Evolutionary conservation across 2,797 vertebrate species (phyloP).

Genomic region (Myotis vivesi): DNA sequence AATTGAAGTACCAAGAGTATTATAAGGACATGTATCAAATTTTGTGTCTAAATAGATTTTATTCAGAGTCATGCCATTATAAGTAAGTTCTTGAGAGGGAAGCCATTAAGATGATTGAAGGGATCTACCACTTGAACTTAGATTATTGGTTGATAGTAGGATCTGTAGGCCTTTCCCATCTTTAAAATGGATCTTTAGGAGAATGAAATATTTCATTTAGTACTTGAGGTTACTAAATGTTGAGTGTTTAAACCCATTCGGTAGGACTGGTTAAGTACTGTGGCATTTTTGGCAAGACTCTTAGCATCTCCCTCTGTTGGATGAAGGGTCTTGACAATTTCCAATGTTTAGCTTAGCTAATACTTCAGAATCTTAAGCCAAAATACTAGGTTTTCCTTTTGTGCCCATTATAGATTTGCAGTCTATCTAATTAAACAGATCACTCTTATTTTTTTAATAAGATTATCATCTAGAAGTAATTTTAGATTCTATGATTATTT

Average conservation of each 20-base stretch:
- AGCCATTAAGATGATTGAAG: neutral
- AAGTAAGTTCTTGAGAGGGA: neutral
- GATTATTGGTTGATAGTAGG: neutral
- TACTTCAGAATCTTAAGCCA: constrained; percentile 6
- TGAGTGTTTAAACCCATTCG: neutral
- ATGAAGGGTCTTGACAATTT: neutral
- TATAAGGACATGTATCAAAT: neutral
- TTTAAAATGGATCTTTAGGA: constrained; percentile 15
- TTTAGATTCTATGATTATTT: neutral
- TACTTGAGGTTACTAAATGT: neutral
- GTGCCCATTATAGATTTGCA: neutral
- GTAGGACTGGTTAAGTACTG: neutral
- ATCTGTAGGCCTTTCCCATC: neutral
- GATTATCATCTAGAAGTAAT: neutral
- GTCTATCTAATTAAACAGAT: neutral
- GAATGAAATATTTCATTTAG: constrained; percentile 17
- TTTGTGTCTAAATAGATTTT: neutral
- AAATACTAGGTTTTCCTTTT: neutral
- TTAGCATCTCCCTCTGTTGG: neutral
- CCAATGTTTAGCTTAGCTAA: neutral
- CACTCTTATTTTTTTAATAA: neutral
- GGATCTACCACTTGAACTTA: neutral
- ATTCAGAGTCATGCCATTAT: neutral
- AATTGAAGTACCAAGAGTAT: neutral
- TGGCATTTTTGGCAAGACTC: neutral